Evolutionary conservation across 2,888 invertebrate species (phyloP).

Genomic region (Ophion costatus): DNA sequence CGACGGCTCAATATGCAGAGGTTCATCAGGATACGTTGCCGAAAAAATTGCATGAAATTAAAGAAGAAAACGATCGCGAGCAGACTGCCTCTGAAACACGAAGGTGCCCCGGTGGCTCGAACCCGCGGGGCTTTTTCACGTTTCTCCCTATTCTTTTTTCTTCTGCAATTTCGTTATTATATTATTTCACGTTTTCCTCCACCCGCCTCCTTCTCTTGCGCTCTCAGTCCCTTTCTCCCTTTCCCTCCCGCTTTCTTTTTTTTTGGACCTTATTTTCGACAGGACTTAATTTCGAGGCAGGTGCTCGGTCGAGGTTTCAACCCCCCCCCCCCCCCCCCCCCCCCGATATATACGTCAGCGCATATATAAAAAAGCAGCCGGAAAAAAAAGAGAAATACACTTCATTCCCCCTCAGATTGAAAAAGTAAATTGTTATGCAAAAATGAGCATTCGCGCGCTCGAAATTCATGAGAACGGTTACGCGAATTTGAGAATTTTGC

Average conservation of each 20-base stretch:
- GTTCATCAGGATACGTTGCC: neutral
- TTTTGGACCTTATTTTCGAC: neutral
- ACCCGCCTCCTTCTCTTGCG: neutral
- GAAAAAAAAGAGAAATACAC: neutral
- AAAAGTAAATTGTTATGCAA: neutral
- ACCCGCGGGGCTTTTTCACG: neutral
- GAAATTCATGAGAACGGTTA: neutral
- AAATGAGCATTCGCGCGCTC: neutral
- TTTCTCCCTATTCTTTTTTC: neutral
- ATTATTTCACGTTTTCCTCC: neutral
- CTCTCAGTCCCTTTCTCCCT: neutral
- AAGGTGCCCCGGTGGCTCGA: neutral
- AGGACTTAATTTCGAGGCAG: neutral
- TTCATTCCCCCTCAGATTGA: neutral
- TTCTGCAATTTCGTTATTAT: neutral
- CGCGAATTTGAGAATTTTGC: neutral
- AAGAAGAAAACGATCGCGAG: neutral
- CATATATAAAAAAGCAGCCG: neutral
- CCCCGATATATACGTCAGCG: neutral
- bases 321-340: too few species aligned
- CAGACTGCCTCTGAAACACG: neutral
- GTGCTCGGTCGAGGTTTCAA: neutral
- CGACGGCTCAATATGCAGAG: neutral
- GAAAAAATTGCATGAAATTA: neutral
- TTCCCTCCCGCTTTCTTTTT: neutral